Base-by-base conservation (phyloP, 1,140 invertebrate genomes). In the Diplogasteroides magnus region DNA sequence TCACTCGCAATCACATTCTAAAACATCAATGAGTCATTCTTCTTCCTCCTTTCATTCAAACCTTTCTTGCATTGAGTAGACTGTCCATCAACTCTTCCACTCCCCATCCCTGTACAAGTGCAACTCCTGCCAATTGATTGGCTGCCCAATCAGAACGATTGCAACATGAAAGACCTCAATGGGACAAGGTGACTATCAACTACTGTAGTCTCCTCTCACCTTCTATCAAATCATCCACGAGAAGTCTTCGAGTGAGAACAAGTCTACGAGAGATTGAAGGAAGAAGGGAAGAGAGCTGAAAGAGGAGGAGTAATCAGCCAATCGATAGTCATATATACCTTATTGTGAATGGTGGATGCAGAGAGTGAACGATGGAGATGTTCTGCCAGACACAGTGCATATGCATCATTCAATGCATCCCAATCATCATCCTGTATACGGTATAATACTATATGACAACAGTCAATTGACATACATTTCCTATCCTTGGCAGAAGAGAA, bases 361-460 rank as follows among this genome's bases (percentile, higher is more conserved):
- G 58, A 6, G 14, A 68, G 57, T 64, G 61, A 29, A 2, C 67
- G 65, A 55, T 72, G 70, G 56, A 72, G 14, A 25, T 72, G 57
- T 29, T 72, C 70, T 31, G 70, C 55, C n/a, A 72, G 68, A 2
- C 74, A 26, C 2, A 72, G 68, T 29, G 69, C 70, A 55, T 31
- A 72, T 15, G 69, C 70, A 56, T 73, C 68, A 31, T 57, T 64
- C 3, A 72, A 57, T 1, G 69, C 56, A 56, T 72, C 70, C 1
- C 58, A n/a, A 0, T 26, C n/a, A 19, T 31, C 29, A 37, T 63
- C 69, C n/a, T 37, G 31, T 48, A 55, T 3, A 65, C 2, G 3
- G 23, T n/a, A n/a, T 11, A 23, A 60, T 26, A 60, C 23, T 60
- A 23, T 3, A 26, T 6, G 59, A 56, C 3, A 60, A 60, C 6